A percentile compares a stretch with the other conserved stretches of the same genome.
Conservation (phyloP, 2,888 invertebrate species). For the Chloromyia formosa region DNA sequence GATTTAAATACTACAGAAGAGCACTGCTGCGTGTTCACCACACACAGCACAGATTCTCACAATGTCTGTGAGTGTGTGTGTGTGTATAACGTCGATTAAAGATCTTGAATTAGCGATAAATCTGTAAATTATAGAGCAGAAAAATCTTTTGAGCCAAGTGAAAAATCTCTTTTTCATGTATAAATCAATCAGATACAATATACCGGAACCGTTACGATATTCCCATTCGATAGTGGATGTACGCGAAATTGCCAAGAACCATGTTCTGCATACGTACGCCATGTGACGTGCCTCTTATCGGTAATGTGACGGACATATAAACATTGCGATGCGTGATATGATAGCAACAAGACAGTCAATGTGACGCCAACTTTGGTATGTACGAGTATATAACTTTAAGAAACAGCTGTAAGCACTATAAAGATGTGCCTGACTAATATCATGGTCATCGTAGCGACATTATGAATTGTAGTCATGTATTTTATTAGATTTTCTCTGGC, state of each 20-base stretch:
- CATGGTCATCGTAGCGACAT: neutral
- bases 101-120: slow-evolving; percentile 36
- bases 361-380: slow-evolving; percentile 9
- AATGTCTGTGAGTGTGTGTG: too few species aligned
- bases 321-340: slow-evolving; percentile 34
- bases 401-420: slow-evolving; percentile 9
- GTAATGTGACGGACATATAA: slow-evolving; percentile 19
- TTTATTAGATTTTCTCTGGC: neutral
- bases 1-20: neutral
- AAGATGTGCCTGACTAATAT: neutral
- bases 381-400: too few species aligned
- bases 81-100: neutral
- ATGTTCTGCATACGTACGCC: neutral
- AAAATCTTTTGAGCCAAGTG: slow-evolving; percentile 33
- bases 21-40: neutral
- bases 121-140: slow-evolving; percentile 42
- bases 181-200: slow-evolving; percentile 40
- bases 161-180: slow-evolving; percentile 37
- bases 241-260: neutral
- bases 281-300: slow-evolving; percentile 27
- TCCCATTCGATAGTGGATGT: slow-evolving; percentile 28
- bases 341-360: slow-evolving; percentile 21
- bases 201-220: slow-evolving; percentile 40
- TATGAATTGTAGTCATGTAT: slow-evolving; percentile 8
- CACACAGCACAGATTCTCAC: too few species aligned